phyloP scores from a whole-genome alignment of 2,797 vertebrate genomes.

The Crocodylus rhombifer region DNA sequence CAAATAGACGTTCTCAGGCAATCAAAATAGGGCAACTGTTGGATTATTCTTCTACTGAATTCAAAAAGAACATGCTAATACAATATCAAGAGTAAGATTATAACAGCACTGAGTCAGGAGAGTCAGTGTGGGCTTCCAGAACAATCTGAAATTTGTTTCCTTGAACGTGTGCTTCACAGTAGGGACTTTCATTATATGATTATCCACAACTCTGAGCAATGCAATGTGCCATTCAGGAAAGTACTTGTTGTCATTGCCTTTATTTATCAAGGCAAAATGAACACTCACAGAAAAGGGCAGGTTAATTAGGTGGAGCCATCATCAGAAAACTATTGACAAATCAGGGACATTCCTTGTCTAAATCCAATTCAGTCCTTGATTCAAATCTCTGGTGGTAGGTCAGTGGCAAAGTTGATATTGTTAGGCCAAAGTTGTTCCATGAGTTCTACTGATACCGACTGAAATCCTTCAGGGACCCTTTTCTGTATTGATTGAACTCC shows the following conservation, averaged over 20 bases:
- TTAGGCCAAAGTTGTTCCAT: neutral
- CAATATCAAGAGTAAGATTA: neutral
- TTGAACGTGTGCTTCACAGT: neutral
- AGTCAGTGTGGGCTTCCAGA: neutral
- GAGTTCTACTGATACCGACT: neutral
- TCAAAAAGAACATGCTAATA: neutral
- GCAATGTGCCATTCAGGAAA: neutral
- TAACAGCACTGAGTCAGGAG: neutral
- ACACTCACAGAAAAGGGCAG: too few relatives aligned
- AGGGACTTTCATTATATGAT: neutral
- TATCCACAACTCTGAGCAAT: neutral
- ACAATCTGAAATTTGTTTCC: neutral
- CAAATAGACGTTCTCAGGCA: neutral
- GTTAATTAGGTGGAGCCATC: neutral
- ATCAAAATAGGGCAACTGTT: neutral
- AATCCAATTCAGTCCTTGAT: neutral
- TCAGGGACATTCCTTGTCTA: neutral
- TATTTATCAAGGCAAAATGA: neutral
- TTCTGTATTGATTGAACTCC: too few relatives aligned
- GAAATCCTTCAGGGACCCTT: neutral
- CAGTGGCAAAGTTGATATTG: neutral
- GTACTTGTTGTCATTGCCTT: neutral
- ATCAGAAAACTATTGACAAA: neutral
- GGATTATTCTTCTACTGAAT: neutral
- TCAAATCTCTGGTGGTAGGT: neutral